Percentiles rank a stretch among this genome's conserved stretches.
phyloP scores from a whole-genome alignment of 2,797 vertebrate species.

The Lerista edwardsae region DNA sequence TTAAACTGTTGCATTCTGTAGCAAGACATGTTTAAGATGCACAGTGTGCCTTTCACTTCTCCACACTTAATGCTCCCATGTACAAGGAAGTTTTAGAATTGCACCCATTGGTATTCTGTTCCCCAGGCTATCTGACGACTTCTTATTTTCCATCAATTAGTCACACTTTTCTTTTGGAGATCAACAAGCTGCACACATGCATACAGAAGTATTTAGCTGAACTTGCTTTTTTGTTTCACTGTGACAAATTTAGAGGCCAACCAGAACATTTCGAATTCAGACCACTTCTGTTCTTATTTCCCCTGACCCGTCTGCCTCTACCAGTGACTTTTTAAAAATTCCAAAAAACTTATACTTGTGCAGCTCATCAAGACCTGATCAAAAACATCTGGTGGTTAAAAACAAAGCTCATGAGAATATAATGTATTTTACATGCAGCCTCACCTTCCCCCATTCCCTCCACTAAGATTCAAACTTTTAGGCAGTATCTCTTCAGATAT shows the following conservation, averaged over 20 bases:
- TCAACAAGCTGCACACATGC: conserved; percentile 53
- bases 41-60: conserved; percentile 35
- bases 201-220: conserved; percentile 48
- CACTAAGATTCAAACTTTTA: not conserved
- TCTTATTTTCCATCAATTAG: conserved; percentile 56
- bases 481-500: not conserved
- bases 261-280: conserved; percentile 54
- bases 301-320: conserved; percentile 27
- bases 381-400: not conserved
- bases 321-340: conserved; percentile 37
- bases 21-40: conserved; percentile 16
- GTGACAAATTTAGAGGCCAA: conserved; percentile 59
- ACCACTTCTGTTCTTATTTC: conserved; percentile 48
- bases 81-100: conserved; percentile 64
- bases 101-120: conserved; percentile 63
- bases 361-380: conserved; percentile 4
- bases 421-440: not conserved
- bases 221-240: conserved; percentile 31
- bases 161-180: conserved; percentile 50
- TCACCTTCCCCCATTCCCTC: not conserved
- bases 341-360: conserved; percentile 41
- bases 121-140: conserved; percentile 33
- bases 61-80: conserved; percentile 48
- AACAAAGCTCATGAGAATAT: too few species aligned
- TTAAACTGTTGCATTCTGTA: conserved; percentile 56